Evolutionary conservation across 2,797 vertebrate species (phyloP).

Genomic region (Nannoperca australis): DNA sequence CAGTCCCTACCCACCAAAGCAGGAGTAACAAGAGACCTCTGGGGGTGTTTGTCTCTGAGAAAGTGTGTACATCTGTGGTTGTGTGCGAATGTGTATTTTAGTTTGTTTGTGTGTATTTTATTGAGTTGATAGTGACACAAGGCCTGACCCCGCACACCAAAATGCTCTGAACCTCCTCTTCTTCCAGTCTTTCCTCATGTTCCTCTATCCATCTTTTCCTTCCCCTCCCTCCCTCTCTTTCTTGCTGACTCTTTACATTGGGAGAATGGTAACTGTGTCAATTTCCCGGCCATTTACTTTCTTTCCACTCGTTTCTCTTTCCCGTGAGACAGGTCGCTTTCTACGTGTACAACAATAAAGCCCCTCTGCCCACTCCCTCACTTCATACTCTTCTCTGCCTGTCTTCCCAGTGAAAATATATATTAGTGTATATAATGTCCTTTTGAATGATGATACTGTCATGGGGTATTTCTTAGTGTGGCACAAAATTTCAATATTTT

Average conservation of each 20-base stretch:
- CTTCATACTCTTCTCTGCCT: neutral
- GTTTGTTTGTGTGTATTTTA: slow-evolving; percentile 50
- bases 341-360: slow-evolving; percentile 12
- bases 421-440: neutral
- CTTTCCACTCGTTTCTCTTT: slow-evolving; percentile 17
- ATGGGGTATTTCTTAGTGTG: neutral
- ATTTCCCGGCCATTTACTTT: slow-evolving; percentile 50
- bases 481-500: neutral
- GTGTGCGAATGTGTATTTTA: slow-evolving; percentile 11
- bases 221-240: neutral
- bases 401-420: neutral
- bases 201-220: slow-evolving; percentile 23
- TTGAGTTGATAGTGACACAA: slow-evolving; percentile 58
- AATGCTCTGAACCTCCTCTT: slow-evolving; percentile 38
- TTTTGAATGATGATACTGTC: neutral
- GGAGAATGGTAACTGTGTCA: slow-evolving; percentile 52
- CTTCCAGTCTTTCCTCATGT: slow-evolving; percentile 3
- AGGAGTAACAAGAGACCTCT: slow-evolving; percentile 30
- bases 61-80: slow-evolving; percentile 17
- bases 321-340: slow-evolving; percentile 20
- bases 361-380: neutral
- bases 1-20: slow-evolving; percentile 56
- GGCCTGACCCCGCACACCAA: slow-evolving; percentile 51
- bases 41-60: slow-evolving; percentile 24
- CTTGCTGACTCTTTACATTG: slow-evolving; percentile 17